Evolutionary conservation across 2,113 vertebrate genomes (phyloP), one percentile per base, ranked within the genome.

Genomic region (Polypterus bichir): DNA sequence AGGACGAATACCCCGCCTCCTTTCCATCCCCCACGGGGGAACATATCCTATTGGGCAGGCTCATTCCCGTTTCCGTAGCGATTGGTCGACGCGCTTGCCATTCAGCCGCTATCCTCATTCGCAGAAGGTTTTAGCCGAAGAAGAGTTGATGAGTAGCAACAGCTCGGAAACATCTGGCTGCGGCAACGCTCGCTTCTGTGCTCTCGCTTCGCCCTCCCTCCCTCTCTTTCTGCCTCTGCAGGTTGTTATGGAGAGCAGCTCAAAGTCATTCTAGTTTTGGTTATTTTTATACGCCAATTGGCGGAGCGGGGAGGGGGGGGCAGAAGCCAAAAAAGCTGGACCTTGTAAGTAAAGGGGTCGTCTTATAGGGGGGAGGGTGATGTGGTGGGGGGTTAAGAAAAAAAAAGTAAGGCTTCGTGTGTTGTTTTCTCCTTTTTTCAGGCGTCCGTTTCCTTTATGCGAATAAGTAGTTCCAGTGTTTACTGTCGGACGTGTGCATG

Each of bases 141-240:
- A 44, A 71, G 73, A 87, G 84, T 84, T 83, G 51, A 9, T 9
- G 77, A 83, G 77, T 79, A 88, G 85, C 85, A 88, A 86, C 86
- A 88, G 85, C 83, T 85, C 85, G 83, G 82, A 82, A 88, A 88
- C 86, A 88, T 88, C 86, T 88, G 86, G 79, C 81, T 78, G 76
- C 80, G 78, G 80, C 83, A 78, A 79, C 83, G 79, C 72, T 74
- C 76, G 27, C 27, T 27, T 27, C 27, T 27, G 27, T 27, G 27
- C 27, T 27, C 27, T 27, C 27, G 27, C 27, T 27, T 76, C 73
- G 75, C 80, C 65, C 62, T 58, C 49, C 55, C 59, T 48, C 44
- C 60, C 72, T 62, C 73, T 72, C 71, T 77, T 69, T 77, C 74
- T 74, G 65, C 74, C 70, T 70, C 80, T 65, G 76, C 79, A 73